phyloP scores from a whole-genome alignment of 2,888 invertebrate species.

The Ypsolopha sequella region DNA sequence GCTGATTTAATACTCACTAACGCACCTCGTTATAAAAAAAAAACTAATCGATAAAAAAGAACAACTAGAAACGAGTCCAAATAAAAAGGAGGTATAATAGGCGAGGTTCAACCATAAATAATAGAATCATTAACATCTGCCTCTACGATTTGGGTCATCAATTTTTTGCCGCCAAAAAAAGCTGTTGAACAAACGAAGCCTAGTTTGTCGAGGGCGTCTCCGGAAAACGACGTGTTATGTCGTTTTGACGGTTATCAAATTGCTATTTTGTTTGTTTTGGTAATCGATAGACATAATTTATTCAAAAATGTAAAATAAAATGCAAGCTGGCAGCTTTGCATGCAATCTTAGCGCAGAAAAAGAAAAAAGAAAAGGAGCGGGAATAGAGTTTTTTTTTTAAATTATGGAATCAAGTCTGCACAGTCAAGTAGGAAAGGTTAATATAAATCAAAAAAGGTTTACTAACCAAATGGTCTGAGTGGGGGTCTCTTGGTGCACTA shows the following conservation, averaged over 20 bases:
- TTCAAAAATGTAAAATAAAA: not conserved
- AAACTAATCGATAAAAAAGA: slow-evolving; percentile 10
- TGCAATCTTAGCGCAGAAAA: not conserved
- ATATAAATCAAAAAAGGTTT: slow-evolving; percentile 56
- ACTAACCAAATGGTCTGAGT: slow-evolving; percentile 71
- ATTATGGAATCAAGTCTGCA: not conserved
- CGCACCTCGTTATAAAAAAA: slow-evolving; percentile 14
- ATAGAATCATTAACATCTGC: slow-evolving; percentile 70
- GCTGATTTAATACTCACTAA: slow-evolving; percentile 11
- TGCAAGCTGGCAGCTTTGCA: not conserved
- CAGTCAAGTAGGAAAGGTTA: not conserved
- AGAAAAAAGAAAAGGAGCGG: not conserved
- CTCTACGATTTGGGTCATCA: slow-evolving; percentile 54
- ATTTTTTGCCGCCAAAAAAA: slow-evolving; percentile 46
- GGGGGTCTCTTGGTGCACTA: slow-evolving; percentile 67
- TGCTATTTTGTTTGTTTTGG: slow-evolving; percentile 27
- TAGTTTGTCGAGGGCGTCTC: slow-evolving; percentile 37
- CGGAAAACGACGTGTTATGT: slow-evolving; percentile 35
- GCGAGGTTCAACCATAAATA: slow-evolving; percentile 55
- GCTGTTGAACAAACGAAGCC: slow-evolving; percentile 19
- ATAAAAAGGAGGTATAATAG: slow-evolving; percentile 34
- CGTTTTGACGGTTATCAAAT: slow-evolving; percentile 48
- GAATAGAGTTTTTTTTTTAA: not conserved
- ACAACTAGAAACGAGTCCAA: not conserved
- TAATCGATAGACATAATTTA: slow-evolving; percentile 6